Percentiles rank a stretch among this genome's conserved stretches.
phyloP scores from a whole-genome alignment of 1,140 invertebrate genomes.

The Bradynema listronoti region DNA sequence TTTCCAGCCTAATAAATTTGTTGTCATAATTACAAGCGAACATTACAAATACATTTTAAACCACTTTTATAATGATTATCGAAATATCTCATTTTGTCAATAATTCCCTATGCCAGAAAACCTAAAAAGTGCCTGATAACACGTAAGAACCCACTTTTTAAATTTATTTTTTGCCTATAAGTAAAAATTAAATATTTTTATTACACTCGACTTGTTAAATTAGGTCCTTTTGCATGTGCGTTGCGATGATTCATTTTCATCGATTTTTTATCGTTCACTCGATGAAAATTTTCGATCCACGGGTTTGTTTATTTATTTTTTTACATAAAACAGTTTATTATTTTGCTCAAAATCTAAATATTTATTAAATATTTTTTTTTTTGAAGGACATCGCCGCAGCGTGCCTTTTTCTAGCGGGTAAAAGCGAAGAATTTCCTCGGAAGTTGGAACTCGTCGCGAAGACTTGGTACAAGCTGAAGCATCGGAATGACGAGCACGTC shows the following conservation, averaged over 20 bases:
- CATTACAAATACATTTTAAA: too few species aligned
- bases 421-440: slow-evolving; percentile 39
- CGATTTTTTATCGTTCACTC: slow-evolving; percentile 34
- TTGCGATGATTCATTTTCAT: slow-evolving; percentile 25
- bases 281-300: slow-evolving; percentile 26
- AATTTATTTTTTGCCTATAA: slow-evolving; percentile 8
- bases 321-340: slow-evolving; percentile 4
- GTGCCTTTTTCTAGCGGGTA: slow-evolving; percentile 33
- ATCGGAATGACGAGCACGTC: slow-evolving; percentile 4
- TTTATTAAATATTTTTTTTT: background rate
- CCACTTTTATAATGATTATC: background rate
- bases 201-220: too few species aligned
- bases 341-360: background rate
- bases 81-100: background rate
- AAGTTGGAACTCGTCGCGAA: slow-evolving; percentile 34
- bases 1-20: too few species aligned
- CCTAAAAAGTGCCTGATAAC: background rate
- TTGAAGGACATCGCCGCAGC: slow-evolving; percentile 38
- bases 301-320: slow-evolving; percentile 24
- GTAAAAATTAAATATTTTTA: slow-evolving; percentile 22
- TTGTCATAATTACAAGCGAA: too few species aligned
- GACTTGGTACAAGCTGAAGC: slow-evolving; percentile 29
- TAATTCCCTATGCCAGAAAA: background rate
- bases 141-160: background rate
- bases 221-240: slow-evolving; percentile 22